Percentiles rank a stretch among this genome's conserved stretches.
These are phyloP conservation scores for Drosophila mayaguana DNA, from an alignment of 2,888 invertebrate genomes.

Conservation along the genomic window DNA sequence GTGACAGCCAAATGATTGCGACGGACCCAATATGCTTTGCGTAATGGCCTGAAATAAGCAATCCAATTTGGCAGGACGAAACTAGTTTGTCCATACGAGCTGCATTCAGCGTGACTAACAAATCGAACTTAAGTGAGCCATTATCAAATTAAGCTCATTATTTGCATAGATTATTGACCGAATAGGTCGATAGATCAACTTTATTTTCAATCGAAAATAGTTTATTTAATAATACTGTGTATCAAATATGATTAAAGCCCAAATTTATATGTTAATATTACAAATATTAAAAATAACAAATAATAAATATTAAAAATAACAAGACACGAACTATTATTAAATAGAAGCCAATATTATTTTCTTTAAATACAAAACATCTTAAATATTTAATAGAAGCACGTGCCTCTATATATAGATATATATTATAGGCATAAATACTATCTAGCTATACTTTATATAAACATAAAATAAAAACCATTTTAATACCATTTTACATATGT, in stretches of 20 bases:
- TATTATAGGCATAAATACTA: background rate
- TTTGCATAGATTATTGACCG: background rate
- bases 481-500: background rate
- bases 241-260: too few species aligned
- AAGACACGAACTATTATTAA: too few species aligned
- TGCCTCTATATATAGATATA: background rate
- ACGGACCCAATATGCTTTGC: conserved; percentile 55
- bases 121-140: conserved; percentile 5
- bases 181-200: background rate
- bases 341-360: too few species aligned
- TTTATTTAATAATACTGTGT: background rate
- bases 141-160: conserved; percentile 11
- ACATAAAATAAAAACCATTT: background rate
- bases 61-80: conserved; percentile 28
- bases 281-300: too few species aligned
- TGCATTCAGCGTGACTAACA: background rate
- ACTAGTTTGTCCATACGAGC: background rate
- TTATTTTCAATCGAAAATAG: too few species aligned
- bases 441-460: background rate
- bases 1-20: conserved; percentile 80
- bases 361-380: background rate
- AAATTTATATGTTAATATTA: too few species aligned
- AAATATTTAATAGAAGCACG: background rate
- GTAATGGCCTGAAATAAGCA: conserved; percentile 22
- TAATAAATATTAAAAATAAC: too few species aligned